Base-by-base conservation (phyloP, 1,140 invertebrate genomes). In the Aricia agestis region DNA sequence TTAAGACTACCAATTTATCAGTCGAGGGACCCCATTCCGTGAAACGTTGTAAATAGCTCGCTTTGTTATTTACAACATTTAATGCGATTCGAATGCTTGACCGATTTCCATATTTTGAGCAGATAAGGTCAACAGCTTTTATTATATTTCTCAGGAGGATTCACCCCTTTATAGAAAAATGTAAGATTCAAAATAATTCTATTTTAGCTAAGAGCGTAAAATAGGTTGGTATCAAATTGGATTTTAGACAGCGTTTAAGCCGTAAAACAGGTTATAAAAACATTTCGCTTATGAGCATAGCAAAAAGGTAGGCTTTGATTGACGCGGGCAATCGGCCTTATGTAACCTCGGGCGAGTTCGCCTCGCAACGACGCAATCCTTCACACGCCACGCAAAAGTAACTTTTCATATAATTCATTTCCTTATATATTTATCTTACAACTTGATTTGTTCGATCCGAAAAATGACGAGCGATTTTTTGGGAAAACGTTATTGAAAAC, bases 371-470 rank as follows among this genome's bases (percentile, higher is more conserved):
- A 87, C 87, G 82, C 87, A 85, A 91, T 91, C 83, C 81, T 83
- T 91, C 87, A 88, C 82, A 86, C 84, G 87, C 89, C 89, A 91
- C 82, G 79, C 76, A 78, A 79, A 84, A 85, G 86, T 79, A 86
- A 86, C 81, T 87, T 87, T 83, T 81, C 84, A 85, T 86, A 90
- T 90, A 87, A 91, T 87, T 90, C 83, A 90, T 91, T 90, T 89
- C 77, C 82, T 80, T 89, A 86, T 89, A 86, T 91, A 90, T 91
- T 90, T 90, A 86, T 91, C 89, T 91, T 89, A 86, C 77, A 75
- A 86, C 78, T 78, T 82, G 82, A 88, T 80, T 81, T 79, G 77
- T 70, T 71, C 58, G 31, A 66, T 63, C 59, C 18, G 52, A 71
- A 71, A 74, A 71, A 70, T 42, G 17, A 52, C 41, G 17, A 61